Conservation (phyloP, 2,888 invertebrate genomes). For the Belgica antarctica region DNA sequence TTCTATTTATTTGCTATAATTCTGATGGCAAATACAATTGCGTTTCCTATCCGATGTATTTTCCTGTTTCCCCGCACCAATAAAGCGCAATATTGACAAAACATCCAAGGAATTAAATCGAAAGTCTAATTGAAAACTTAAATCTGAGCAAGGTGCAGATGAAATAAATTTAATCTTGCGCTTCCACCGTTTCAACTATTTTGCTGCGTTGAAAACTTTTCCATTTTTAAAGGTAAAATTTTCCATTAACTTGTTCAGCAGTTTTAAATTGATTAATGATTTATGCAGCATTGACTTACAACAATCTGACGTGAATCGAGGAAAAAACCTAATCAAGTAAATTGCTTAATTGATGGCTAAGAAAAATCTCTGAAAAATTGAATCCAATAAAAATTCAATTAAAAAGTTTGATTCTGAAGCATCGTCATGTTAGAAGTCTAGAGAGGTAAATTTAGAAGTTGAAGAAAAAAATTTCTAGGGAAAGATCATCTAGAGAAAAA, state of each 20-base stretch:
- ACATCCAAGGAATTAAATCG: conserved; percentile 3
- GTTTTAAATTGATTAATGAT: too few species aligned
- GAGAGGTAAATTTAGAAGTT: too few species aligned
- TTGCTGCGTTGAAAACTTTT: too few species aligned
- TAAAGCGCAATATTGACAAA: neutral
- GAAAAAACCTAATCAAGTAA: neutral
- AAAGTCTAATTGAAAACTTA: conserved; percentile 23
- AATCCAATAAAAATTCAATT: conserved; percentile 26
- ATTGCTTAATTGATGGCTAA: neutral
- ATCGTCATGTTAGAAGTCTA: too few species aligned
- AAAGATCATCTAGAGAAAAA: too few species aligned
- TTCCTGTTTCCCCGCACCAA: neutral
- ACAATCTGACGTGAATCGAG: too few species aligned
- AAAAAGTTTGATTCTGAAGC: neutral
- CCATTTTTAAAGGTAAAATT: too few species aligned
- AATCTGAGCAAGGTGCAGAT: neutral
- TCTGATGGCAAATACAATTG: conserved; percentile 14
- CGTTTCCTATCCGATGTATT: neutral
- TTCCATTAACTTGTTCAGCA: too few species aligned
- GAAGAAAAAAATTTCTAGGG: too few species aligned
- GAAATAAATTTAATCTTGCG: conserved; percentile 3
- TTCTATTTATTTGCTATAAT: conserved; percentile 25
- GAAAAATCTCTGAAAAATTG: conserved; percentile 15
- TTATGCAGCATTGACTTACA: too few species aligned
- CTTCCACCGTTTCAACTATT: neutral